Conservation (phyloP, 2,113 vertebrate genomes). For the Apteryx mantelli region DNA sequence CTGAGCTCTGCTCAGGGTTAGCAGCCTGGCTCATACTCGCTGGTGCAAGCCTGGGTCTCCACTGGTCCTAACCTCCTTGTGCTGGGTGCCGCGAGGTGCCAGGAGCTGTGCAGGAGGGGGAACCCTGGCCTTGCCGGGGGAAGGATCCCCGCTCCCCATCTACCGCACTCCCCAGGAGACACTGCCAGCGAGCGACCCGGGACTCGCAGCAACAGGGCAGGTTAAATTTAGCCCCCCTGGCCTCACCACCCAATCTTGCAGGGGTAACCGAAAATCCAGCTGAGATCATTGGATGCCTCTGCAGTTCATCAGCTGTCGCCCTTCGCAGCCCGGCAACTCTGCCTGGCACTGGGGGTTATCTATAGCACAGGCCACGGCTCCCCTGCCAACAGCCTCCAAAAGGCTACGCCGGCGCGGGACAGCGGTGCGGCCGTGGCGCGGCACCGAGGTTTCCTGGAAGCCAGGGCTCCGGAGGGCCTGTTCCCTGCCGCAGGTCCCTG, state of each 20-base stretch:
- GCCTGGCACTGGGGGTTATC: background rate
- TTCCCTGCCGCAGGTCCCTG: accelerated
- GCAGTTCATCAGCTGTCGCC: constrained; percentile 2
- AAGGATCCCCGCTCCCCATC: background rate
- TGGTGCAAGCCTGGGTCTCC: background rate
- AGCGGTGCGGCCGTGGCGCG: accelerated
- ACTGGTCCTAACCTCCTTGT: background rate
- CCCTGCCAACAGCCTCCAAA: accelerated
- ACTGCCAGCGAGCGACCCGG: accelerated
- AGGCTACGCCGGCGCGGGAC: accelerated
- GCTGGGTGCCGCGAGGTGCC: background rate
- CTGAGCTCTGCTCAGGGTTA: no score
- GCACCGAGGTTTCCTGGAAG: background rate
- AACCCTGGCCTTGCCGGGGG: background rate
- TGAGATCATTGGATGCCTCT: constrained; percentile 3
- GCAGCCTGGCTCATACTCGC: accelerated
- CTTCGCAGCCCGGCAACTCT: background rate
- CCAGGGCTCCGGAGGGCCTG: accelerated
- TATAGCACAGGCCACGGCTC: background rate
- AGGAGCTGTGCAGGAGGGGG: accelerated
- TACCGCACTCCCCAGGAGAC: background rate
- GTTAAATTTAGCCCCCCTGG: constrained; percentile 27
- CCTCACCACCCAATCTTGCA: background rate
- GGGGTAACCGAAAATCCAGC: constrained; percentile 1
- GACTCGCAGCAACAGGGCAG: background rate